Evolutionary conservation across 2,113 vertebrate genomes (phyloP).

Genomic region (Corythornis vintsioides): DNA sequence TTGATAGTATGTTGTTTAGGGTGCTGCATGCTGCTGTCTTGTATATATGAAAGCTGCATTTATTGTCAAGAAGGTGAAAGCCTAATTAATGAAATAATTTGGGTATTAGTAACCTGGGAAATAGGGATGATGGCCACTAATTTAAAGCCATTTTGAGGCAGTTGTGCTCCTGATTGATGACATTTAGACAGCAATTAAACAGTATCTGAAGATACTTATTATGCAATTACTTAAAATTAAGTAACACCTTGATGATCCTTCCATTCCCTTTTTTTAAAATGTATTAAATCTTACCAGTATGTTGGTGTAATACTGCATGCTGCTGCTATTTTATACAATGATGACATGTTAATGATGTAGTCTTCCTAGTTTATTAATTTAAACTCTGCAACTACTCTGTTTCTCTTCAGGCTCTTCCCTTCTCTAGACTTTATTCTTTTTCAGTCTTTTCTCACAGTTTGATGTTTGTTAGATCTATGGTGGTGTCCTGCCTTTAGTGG

Average conservation of each 20-base stretch:
- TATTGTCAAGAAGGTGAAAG: neutral
- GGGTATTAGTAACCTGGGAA: neutral
- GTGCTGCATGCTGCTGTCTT: neutral
- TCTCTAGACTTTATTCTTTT: neutral
- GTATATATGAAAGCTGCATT: neutral
- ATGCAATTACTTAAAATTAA: neutral
- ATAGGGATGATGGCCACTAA: neutral
- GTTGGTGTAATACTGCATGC: neutral
- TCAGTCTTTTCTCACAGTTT: neutral
- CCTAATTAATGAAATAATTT: neutral
- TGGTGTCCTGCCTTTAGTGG: neutral
- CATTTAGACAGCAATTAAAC: neutral
- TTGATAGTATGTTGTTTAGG: neutral
- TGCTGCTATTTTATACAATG: neutral
- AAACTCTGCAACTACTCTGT: neutral
- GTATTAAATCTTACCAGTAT: neutral
- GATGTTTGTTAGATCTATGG: neutral
- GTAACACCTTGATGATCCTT: neutral
- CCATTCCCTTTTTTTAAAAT: neutral
- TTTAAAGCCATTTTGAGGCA: neutral
- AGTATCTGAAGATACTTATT: neutral
- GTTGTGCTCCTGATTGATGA: neutral
- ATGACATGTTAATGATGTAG: neutral
- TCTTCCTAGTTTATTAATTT: neutral
- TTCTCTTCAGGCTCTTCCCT: neutral